A percentile compares a stretch with the other conserved stretches of the same genome.
Conservation (phyloP, 2,113 vertebrate genomes). For the Martes martes region DNA sequence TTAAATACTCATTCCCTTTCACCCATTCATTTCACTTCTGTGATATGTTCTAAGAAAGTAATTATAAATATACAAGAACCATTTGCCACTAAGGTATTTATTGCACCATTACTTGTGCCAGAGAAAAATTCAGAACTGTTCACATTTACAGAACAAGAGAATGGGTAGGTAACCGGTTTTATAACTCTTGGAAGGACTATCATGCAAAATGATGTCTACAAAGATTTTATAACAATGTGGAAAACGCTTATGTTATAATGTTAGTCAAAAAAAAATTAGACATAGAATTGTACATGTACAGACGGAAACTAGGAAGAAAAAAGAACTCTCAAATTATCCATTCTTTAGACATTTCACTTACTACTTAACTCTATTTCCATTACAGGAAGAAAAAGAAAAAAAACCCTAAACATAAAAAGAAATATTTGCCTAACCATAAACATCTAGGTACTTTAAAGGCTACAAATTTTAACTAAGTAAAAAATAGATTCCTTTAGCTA, state of each 20-base stretch:
- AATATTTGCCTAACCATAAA: background rate
- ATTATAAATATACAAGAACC: background rate
- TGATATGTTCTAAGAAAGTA: background rate
- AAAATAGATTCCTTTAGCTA: background rate
- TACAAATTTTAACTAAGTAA: background rate
- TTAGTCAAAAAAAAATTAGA: background rate
- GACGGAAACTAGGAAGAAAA: background rate
- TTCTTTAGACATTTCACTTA: background rate
- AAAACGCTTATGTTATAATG: background rate
- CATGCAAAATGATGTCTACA: background rate
- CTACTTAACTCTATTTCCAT: constrained; percentile 8
- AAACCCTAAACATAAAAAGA: background rate
- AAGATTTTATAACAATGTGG: background rate
- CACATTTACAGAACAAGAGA: background rate
- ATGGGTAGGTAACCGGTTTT: background rate
- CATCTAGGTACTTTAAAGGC: constrained; percentile 11
- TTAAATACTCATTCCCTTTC: background rate
- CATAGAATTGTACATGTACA: background rate
- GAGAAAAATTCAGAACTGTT: constrained; percentile 9
- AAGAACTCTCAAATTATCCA: background rate
- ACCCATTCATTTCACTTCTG: background rate
- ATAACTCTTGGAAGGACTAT: background rate
- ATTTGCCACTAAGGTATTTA: background rate
- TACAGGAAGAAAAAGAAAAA: background rate
- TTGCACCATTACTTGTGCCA: background rate